These are phyloP conservation scores for Pogonomyrmex barbatus DNA, from an alignment of 1,140 invertebrate species.

Conservation along the genomic window DNA sequence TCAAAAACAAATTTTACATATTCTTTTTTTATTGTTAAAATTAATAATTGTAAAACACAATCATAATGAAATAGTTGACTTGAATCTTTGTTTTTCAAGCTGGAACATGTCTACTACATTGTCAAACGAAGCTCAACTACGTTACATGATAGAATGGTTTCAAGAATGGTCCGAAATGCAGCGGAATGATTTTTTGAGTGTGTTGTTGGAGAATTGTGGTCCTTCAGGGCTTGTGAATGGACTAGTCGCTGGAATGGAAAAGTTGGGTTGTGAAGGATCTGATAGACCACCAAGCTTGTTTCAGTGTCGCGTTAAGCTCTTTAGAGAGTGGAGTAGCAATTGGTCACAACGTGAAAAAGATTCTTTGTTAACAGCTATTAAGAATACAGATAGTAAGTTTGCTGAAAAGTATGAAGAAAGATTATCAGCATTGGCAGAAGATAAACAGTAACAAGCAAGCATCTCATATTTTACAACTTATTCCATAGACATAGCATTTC, in stretches of 20 bases:
- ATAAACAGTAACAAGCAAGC: constrained; percentile 53
- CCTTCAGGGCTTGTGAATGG: constrained; percentile 89
- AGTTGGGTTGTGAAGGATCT: constrained; percentile 88
- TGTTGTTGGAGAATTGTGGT: constrained; percentile 90
- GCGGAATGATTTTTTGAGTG: constrained; percentile 92
- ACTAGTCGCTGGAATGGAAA: constrained; percentile 90
- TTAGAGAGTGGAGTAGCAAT: constrained; percentile 93
- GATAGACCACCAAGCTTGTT: constrained; percentile 93
- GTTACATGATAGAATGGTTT: constrained; percentile 95
- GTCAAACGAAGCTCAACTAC: constrained; percentile 90
- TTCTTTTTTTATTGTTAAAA: background rate
- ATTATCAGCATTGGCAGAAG: constrained; percentile 77
- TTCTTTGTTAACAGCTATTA: constrained; percentile 89
- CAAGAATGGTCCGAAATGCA: constrained; percentile 95
- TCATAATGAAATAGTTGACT: background rate
- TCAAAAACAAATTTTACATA: background rate
- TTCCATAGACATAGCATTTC: background rate
- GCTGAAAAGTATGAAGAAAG: constrained; percentile 90
- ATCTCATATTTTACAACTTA: constrained; percentile 12
- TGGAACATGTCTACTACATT: constrained; percentile 84
- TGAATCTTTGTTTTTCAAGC: constrained; percentile 62
- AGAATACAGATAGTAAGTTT: constrained; percentile 90
- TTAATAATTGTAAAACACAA: background rate
- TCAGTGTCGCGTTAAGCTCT: constrained; percentile 95
- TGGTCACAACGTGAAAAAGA: constrained; percentile 93